Percentiles rank a stretch among this genome's conserved stretches.
Evolutionary conservation across 2,888 invertebrate genomes (phyloP).

Genomic region (Micoletzkya japonica): DNA sequence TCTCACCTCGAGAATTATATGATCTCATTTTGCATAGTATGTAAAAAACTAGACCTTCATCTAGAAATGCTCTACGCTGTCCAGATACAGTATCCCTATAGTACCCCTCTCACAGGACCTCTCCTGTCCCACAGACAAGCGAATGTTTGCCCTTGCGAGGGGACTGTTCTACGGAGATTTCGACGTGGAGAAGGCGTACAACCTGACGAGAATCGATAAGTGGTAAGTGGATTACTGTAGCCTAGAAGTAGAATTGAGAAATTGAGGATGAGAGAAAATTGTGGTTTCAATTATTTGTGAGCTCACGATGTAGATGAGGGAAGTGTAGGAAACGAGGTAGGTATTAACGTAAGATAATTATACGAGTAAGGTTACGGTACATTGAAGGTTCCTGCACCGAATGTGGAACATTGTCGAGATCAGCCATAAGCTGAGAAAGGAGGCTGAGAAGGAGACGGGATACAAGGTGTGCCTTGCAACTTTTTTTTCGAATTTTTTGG

Average conservation of each 20-base stretch:
- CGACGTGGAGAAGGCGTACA: conserved; percentile 79
- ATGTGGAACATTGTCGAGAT: conserved; percentile 84
- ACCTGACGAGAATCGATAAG: conserved; percentile 89
- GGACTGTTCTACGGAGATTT: conserved; percentile 72
- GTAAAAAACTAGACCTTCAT: too few species aligned
- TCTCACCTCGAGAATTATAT: too few species aligned
- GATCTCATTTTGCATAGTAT: neutral
- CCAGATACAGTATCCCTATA: too few species aligned
- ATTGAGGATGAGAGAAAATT: neutral
- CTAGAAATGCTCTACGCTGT: too few species aligned
- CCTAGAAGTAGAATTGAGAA: neutral
- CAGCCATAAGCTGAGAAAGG: conserved; percentile 48
- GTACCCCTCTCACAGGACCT: conserved; percentile 73
- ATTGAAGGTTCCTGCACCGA: conserved; percentile 79
- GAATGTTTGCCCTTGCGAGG: conserved; percentile 93
- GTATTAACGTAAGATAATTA: neutral
- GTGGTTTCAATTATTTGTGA: neutral
- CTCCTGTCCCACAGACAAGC: conserved; percentile 89
- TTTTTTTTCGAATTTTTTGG: too few species aligned
- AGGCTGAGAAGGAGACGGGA: conserved; percentile 30
- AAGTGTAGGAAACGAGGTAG: neutral
- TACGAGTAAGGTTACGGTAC: conserved; percentile 65
- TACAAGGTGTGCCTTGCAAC: conserved; percentile 25
- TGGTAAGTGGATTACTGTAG: conserved; percentile 71
- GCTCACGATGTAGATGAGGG: neutral